Evolutionary conservation across 2,888 invertebrate species (phyloP).

Genomic region (Congeria kusceri): DNA sequence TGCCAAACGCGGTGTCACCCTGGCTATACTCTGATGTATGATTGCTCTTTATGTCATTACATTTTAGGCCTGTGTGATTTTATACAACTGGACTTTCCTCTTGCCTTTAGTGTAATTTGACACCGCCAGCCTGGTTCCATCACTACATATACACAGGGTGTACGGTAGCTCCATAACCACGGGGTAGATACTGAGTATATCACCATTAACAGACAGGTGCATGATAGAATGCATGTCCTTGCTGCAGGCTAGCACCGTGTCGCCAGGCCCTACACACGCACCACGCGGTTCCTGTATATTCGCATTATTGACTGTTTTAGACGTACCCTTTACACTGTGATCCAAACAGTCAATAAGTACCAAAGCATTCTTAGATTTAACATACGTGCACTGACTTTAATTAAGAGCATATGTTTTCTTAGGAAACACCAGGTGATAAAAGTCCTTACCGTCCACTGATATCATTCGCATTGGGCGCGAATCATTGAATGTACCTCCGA

Average conservation of each 20-base stretch:
- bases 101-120: not conserved
- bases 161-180: not conserved
- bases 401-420: not conserved
- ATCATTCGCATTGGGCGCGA: not conserved
- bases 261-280: constrained; percentile 12
- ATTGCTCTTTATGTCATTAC: no score
- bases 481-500: not conserved
- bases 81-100: constrained; percentile 1
- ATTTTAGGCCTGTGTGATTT: not conserved
- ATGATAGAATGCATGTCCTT: constrained; percentile 3
- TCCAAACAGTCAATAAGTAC: not conserved
- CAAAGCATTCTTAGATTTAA: not conserved
- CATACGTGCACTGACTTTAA: not conserved
- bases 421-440: constrained; percentile 5
- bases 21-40: no score
- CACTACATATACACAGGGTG: constrained; percentile 1
- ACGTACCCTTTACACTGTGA: not conserved
- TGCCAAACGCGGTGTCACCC: no score
- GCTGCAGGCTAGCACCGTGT: constrained; percentile 14
- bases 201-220: constrained; percentile 10
- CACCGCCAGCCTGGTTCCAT: constrained; percentile 13
- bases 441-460: not conserved
- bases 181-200: not conserved
- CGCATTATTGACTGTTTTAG: not conserved
- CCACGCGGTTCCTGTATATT: constrained; percentile 6